phyloP scores from a whole-genome alignment of 2,888 invertebrate genomes.

The Nymphalis polychloros region DNA sequence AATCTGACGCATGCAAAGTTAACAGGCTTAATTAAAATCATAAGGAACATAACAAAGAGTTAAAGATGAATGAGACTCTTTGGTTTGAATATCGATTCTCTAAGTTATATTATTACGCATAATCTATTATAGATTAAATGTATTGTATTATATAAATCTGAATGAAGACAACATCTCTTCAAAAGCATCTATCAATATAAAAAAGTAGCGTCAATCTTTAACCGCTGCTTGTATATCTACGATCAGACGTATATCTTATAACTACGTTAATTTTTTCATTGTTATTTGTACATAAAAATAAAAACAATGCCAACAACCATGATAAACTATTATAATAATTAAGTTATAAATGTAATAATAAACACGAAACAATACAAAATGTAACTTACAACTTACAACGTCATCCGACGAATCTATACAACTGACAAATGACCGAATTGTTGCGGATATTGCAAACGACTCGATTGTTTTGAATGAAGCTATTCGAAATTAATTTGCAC shows the following conservation, averaged over 20 bases:
- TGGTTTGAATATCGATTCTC: slow-evolving; percentile 64
- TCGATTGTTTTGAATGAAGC: slow-evolving; percentile 53
- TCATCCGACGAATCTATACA: slow-evolving; percentile 31
- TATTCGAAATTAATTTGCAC: slow-evolving; percentile 60
- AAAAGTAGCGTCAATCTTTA: slow-evolving; percentile 47
- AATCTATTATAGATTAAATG: slow-evolving; percentile 36
- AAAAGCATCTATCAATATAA: slow-evolving; percentile 51
- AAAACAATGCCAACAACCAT: slow-evolving; percentile 77
- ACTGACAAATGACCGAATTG: slow-evolving; percentile 42
- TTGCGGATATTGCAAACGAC: slow-evolving; percentile 17
- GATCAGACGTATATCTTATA: slow-evolving; percentile 55
- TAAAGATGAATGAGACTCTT: slow-evolving; percentile 70
- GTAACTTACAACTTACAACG: slow-evolving; percentile 43
- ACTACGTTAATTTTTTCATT: slow-evolving; percentile 72
- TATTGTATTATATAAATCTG: slow-evolving; percentile 29
- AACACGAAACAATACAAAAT: slow-evolving; percentile 73
- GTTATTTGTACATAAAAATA: slow-evolving; percentile 80
- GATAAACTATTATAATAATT: slow-evolving; percentile 74
- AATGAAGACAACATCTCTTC: slow-evolving; percentile 42
- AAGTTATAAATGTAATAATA: slow-evolving; percentile 70
- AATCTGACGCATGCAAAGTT: slow-evolving; percentile 61
- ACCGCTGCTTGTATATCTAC: slow-evolving; percentile 43
- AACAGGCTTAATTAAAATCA: slow-evolving; percentile 43
- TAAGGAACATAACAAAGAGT: slow-evolving; percentile 74
- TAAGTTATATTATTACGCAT: slow-evolving; percentile 43